These are phyloP conservation scores for Harmothoe impar DNA, from an alignment of 2,888 invertebrate genomes.

Conservation along the genomic window DNA sequence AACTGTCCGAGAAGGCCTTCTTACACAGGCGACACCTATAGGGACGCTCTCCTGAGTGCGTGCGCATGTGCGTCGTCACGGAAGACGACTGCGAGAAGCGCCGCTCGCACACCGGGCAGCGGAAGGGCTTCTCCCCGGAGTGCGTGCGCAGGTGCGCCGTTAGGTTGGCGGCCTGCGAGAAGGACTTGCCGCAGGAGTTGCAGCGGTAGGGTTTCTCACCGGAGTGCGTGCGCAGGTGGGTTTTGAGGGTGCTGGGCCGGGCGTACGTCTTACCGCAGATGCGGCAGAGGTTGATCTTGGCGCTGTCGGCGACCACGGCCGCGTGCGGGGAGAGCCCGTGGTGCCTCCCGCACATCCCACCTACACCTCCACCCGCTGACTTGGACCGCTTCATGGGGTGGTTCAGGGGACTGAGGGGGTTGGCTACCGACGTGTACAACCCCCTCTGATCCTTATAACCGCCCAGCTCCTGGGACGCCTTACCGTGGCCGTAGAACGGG, in stretches of 20 bases:
- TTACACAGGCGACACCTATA: slow-evolving; percentile 97
- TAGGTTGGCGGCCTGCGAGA: slow-evolving; percentile 98
- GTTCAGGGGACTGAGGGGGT: background rate
- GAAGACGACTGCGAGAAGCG: slow-evolving; percentile 96
- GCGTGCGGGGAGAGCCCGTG: background rate
- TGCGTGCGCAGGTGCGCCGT: slow-evolving; percentile 98
- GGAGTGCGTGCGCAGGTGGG: slow-evolving; percentile 97
- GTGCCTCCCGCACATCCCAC: slow-evolving; percentile 50
- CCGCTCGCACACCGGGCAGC: slow-evolving; percentile 97
- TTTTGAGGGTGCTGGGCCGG: slow-evolving; percentile 97
- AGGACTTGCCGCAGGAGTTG: slow-evolving; percentile 93
- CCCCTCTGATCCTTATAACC: slow-evolving; percentile 54
- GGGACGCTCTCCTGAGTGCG: slow-evolving; percentile 99
- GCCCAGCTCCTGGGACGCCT: background rate
- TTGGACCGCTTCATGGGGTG: slow-evolving; percentile 29
- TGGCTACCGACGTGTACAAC: background rate
- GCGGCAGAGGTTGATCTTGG: slow-evolving; percentile 90
- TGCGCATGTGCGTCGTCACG: slow-evolving; percentile 99
- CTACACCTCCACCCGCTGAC: slow-evolving; percentile 27
- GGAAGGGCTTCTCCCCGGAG: slow-evolving; percentile 98
- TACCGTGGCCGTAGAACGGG: slow-evolving; percentile 13
- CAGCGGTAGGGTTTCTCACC: slow-evolving; percentile 93
- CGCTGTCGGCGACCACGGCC: slow-evolving; percentile 36
- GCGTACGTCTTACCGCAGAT: slow-evolving; percentile 98
- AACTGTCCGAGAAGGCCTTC: slow-evolving; percentile 99